Evolutionary conservation across 2,797 vertebrate species (phyloP).

Genomic region (Eulemur mongoz): DNA sequence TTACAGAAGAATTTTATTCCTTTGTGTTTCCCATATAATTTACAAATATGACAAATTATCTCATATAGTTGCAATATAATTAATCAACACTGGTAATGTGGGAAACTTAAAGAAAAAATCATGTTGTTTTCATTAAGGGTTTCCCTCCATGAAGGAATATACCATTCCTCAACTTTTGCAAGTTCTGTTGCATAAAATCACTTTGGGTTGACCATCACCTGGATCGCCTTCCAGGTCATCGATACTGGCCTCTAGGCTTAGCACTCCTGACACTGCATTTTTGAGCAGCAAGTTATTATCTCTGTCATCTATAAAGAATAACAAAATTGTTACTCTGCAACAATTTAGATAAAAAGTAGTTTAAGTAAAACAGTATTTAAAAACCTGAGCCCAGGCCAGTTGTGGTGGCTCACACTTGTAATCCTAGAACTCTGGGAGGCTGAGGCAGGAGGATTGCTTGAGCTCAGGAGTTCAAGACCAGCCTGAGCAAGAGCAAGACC

Average conservation of each 20-base stretch:
- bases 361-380: constrained; percentile 5
- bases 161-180: background rate
- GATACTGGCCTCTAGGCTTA: background rate
- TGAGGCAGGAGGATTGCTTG: no score
- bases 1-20: background rate
- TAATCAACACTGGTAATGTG: constrained; percentile 62
- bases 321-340: background rate
- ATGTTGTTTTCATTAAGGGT: no score
- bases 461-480: no score
- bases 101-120: constrained; percentile 18
- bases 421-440: no score
- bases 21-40: background rate
- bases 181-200: background rate
- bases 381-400: background rate
- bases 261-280: background rate
- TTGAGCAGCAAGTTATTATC: background rate
- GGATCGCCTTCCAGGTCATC: background rate
- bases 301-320: background rate
- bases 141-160: background rate
- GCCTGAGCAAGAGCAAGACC: no score
- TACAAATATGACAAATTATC: constrained; percentile 40
- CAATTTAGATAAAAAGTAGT: constrained; percentile 17
- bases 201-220: background rate
- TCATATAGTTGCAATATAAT: constrained; percentile 65
- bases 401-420: no score